Evolutionary conservation across 2,113 vertebrate species (phyloP), one percentile per base, ranked within the genome.

Genomic region (Benitochromis conjunctus): DNA sequence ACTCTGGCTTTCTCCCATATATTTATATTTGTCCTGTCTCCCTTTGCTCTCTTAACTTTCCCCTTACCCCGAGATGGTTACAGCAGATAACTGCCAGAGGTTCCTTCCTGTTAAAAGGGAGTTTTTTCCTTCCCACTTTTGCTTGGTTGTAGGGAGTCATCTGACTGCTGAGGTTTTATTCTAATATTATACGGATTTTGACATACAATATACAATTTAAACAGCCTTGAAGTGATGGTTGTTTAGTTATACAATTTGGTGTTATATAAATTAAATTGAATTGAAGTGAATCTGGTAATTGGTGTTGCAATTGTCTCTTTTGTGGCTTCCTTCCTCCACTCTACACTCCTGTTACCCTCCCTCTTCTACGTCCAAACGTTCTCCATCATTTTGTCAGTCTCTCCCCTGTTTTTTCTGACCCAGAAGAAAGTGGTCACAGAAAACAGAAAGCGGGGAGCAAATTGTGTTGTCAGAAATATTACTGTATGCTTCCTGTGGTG

Each of bases 341-440:
- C 57, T 56, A 6, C n/a, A 3, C 38, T 77, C 84, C 24, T 19
- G 31, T 79, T 16, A 43, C 55, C 76, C 76, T 76, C 84, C 81
- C 38, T 2, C 62, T 78, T 87, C 79, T 71, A 81, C 13, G 26
- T 86, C 92, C 88, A 90, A 88, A 93, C 90, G 91, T 92, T 83
- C 89, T 56, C 1, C 38, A 66, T 69, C 94, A 93, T 94, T 96
- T 93, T 94, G 95, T 94, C 92, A 90, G 29, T 81, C 80, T 71
- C 34, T 85, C 80, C 89, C 51, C 66, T 56, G 54, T 64, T 64
- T 34, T 64, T 34, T 64, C 31, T 64, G 88, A 91, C 66, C 46
- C 38, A 83, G 54, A 78, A 82, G 80, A 74, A 84, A 88, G 55
- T 89, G 87, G 82, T 85, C 88, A 93, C 82, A 83, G 83, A 93